A percentile compares a stretch with the other conserved stretches of the same genome.
Conservation (phyloP, 1,140 invertebrate genomes). For the Drosophila persimilis region DNA sequence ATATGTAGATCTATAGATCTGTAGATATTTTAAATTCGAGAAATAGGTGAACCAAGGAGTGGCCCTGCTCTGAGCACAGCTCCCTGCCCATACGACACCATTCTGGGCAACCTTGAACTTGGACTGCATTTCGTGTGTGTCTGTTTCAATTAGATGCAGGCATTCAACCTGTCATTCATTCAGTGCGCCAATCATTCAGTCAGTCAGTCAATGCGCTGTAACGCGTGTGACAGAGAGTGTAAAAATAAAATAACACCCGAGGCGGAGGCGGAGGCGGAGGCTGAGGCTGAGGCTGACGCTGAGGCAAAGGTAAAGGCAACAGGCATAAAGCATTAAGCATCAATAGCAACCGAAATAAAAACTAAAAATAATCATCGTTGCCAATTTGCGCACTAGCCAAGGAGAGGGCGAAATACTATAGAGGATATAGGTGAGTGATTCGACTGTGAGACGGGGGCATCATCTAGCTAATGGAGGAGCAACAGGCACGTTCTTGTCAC, state of each 20-base stretch:
- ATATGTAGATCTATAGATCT: too few relatives aligned
- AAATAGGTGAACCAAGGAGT: not conserved
- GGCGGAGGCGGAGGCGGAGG: not conserved
- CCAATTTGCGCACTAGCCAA: slow-evolving; percentile 62
- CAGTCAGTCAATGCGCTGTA: slow-evolving; percentile 18
- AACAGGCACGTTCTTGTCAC: slow-evolving; percentile 22
- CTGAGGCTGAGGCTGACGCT: too few relatives aligned
- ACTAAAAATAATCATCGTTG: slow-evolving; percentile 23
- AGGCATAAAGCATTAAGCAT: too few relatives aligned
- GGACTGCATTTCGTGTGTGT: slow-evolving; percentile 2
- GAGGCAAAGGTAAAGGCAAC: slow-evolving; percentile 4
- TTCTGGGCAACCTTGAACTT: slow-evolving; percentile 34
- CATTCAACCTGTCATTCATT: slow-evolving; percentile 4
- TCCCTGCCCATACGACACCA: too few relatives aligned
- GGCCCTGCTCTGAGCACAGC: too few relatives aligned
- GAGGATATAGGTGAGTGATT: slow-evolving; percentile 6
- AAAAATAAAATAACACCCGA: slow-evolving; percentile 22
- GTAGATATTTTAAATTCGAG: too few relatives aligned
- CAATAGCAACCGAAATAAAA: slow-evolving; percentile 16
- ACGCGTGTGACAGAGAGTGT: slow-evolving; percentile 10
- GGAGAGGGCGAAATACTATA: slow-evolving; percentile 17
- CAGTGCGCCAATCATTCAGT: slow-evolving; percentile 11
- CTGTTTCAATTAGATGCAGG: slow-evolving; percentile 38
- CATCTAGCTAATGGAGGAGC: too few relatives aligned
- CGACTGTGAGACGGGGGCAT: too few relatives aligned